Evolutionary conservation across 2,113 vertebrate genomes (phyloP), one percentile per base, ranked within the genome.

Genomic region (Syrrhaptes paradoxus): DNA sequence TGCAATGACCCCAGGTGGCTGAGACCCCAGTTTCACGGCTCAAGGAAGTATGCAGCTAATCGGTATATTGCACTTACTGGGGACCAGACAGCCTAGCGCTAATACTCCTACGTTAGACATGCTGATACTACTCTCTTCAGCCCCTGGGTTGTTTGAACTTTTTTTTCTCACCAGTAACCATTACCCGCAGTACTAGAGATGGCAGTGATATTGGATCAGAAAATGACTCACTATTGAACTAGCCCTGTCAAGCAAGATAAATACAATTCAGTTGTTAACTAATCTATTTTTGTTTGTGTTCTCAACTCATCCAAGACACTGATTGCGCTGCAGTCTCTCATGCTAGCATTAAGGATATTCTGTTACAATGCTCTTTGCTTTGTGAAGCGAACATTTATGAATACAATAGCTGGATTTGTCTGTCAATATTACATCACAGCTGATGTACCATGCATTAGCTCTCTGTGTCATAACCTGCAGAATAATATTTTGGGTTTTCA

Each of bases 221-320:
- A 93, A 81, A 87, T 96, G 92, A 96, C 80, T 96, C 94, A 95
- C 61, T 11, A 16, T 1, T 3, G 48, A 90, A 32, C 92, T 10
- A 87, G 55, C 82, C 83, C 94, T 24, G 73, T 96, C 95, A 96
- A 46, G 80, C 78, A 87, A 90, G 94, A 80, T 31, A 94, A 95
- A 96, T 12, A 79, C 41, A 54, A 91, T 96, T 93, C 11, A 82
- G 89, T 72, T 76, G 55, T 91, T 85, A 80, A 87, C 93, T 97
- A 94, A 97, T 95, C 96, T 95, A 71, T 94, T 97, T 97, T 85
- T 95, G 76, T 97, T 97, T 97, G 91, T 85, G 54, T 73, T 97
- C 94, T 77, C 83, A 21, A 13, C 73, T 96, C 95, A 94, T 77
- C 95, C 93, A 67, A 88, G 91, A 46, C 95, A 73, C 91, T 78